Conservation (phyloP, 2,797 vertebrate genomes). For the Alectoris magna region DNA sequence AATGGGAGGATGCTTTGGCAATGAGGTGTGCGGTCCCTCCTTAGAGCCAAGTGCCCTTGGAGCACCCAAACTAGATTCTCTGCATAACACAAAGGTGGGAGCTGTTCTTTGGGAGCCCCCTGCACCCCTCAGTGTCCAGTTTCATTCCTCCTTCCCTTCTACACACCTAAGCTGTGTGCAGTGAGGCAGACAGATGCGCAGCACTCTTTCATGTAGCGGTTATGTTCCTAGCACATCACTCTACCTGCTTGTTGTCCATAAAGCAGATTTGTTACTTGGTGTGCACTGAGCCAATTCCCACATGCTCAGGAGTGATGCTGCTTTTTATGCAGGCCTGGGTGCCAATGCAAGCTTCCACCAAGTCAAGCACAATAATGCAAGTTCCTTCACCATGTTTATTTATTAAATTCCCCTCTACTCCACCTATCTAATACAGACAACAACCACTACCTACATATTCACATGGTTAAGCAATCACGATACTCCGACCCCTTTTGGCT, state of each 20-base stretch:
- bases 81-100: fast-evolving
- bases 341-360: background rate
- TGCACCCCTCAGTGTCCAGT: fast-evolving
- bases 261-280: background rate
- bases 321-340: background rate
- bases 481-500: no score
- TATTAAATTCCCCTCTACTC: background rate
- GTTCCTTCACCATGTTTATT: background rate
- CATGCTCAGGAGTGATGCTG: background rate
- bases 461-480: no score
- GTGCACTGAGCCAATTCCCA: background rate
- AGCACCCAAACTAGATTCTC: background rate
- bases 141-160: background rate
- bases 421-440: background rate
- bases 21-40: background rate
- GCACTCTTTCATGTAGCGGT: fast-evolving
- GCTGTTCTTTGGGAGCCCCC: fast-evolving
- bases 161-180: fast-evolving
- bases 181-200: fast-evolving
- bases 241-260: background rate
- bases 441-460: background rate
- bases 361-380: background rate
- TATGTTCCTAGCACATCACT: background rate
- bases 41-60: background rate
- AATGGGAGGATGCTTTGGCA: background rate